Base-by-base conservation (phyloP, 1,140 invertebrate species). In the Rhynchophorus ferrugineus region DNA sequence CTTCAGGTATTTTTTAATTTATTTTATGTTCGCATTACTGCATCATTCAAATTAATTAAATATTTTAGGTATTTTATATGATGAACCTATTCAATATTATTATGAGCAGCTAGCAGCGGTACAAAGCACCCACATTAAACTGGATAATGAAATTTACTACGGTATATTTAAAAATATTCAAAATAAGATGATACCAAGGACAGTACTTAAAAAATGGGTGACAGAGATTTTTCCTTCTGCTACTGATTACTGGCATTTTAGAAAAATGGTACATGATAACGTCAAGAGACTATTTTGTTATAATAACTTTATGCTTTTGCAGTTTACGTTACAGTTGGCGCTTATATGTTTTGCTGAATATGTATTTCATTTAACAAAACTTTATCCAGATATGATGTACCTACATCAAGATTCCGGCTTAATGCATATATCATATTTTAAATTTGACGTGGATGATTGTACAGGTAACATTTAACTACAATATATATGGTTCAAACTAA, bases 331-430 rank as follows among this genome's bases (percentile, higher is more conserved):
- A 22, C 94, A 98, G 73, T 69, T 98, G 54, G 84, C 92, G 0
- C 68, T 97, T 56, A 82, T 86, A 3, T 89, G 87, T 64, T 87
- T 96, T 67, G 89, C 89, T 11, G 94, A 98, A 73, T 95, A 95
- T 72, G 89, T 93, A n/a, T 78, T 98, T 11, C 92, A 96, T 72
- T 77, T 98, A 59, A 95, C 92, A 0, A 77, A 93, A 39, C 78
- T 97, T 44, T 96, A 95, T 74, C 91, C 94, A 0, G 94, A 98
- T 68, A 97, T 96, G 91, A 91, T 97, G 82, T 96, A 97, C 66
- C 77, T 98, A 41, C 94, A 98, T 74, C 92, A 95, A 73, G 93
- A 98, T 71, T 95, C 90, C 17, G 95, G 95, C 2, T 79, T 96
- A 1, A 83, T 98, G 60, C 96, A 95, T 69, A 81, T 97, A 17